phyloP scores from a whole-genome alignment of 2,888 invertebrate genomes.

The Vandiemenella viatica region DNA sequence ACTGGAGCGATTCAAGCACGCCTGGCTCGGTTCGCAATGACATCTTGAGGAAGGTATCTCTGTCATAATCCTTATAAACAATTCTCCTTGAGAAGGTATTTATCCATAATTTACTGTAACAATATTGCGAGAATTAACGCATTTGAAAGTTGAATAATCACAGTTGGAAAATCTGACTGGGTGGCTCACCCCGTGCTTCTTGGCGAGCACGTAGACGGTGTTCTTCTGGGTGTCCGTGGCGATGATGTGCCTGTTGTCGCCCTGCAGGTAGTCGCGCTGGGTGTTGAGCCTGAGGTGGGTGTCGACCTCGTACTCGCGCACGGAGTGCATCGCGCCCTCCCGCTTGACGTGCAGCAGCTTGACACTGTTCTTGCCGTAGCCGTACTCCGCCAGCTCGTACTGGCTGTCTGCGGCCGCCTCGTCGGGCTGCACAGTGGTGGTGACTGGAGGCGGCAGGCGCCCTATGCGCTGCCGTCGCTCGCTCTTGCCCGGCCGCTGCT shows the following conservation, averaged over 20 bases:
- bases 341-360: constrained; percentile 56
- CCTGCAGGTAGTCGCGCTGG: constrained; percentile 52
- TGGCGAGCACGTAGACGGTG: constrained; percentile 62
- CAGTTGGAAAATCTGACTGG: too few relatives aligned
- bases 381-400: constrained; percentile 46
- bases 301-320: constrained; percentile 59
- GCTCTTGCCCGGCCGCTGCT: too few relatives aligned
- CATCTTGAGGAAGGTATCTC: too few relatives aligned
- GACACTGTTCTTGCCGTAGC: constrained; percentile 60
- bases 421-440: neutral
- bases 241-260: constrained; percentile 63
- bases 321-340: constrained; percentile 47
- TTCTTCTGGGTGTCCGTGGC: constrained; percentile 75
- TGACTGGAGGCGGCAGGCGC: neutral
- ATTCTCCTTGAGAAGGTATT: too few relatives aligned
- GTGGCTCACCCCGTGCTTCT: constrained; percentile 55
- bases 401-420: constrained; percentile 19
- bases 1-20: too few relatives aligned
- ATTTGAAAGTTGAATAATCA: too few relatives aligned
- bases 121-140: too few relatives aligned
- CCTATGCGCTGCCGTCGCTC: too few relatives aligned
- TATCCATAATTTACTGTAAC: too few relatives aligned
- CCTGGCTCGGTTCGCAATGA: too few relatives aligned
- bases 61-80: too few relatives aligned
- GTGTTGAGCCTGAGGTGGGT: constrained; percentile 54